phyloP scores from a whole-genome alignment of 2,888 invertebrate genomes.

The Aromia moschata region DNA sequence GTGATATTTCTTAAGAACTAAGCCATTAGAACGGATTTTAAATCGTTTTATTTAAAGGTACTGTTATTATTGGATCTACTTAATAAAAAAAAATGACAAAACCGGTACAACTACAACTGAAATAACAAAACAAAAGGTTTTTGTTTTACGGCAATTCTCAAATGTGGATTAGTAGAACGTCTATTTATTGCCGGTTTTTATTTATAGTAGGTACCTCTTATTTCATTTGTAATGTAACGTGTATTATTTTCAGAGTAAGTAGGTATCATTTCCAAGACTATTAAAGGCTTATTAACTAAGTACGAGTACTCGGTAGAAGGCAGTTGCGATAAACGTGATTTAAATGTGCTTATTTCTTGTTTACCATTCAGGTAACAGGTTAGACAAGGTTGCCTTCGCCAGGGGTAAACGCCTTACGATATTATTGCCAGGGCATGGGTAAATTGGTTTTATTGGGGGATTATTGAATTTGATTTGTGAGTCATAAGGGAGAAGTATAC shows the following conservation, averaged over 20 bases:
- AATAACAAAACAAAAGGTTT: not conserved
- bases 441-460: too few species aligned
- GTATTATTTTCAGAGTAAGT: too few species aligned
- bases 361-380: not conserved
- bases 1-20: not conserved
- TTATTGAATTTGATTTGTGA: too few species aligned
- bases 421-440: too few species aligned
- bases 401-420: not conserved
- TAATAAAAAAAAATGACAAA: not conserved
- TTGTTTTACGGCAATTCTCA: constrained; percentile 1
- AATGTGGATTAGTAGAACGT: constrained; percentile 15
- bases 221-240: not conserved
- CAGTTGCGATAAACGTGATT: too few species aligned
- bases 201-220: not conserved
- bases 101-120: not conserved
- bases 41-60: not conserved
- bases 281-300: too few species aligned
- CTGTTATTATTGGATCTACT: not conserved
- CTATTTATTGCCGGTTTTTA: not conserved
- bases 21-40: not conserved
- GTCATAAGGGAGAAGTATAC: too few species aligned
- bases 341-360: not conserved
- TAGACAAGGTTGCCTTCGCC: not conserved
- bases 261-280: too few species aligned
- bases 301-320: too few species aligned